Evolutionary conservation across 1,140 invertebrate genomes (phyloP), one percentile per base, ranked within the genome.

Genomic region (Panagrolaimus sp.): DNA sequence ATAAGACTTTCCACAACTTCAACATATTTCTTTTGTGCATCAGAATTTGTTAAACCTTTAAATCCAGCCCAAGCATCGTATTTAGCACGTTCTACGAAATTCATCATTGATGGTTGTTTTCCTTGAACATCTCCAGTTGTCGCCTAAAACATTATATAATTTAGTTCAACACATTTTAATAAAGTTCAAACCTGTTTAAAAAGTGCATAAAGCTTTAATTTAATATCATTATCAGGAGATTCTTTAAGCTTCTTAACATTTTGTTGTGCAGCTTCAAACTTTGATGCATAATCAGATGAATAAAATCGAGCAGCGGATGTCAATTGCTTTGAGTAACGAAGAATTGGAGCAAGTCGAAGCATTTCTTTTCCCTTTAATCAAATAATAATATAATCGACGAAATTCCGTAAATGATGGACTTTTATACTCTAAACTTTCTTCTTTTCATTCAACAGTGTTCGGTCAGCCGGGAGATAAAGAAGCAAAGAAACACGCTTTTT

Each of bases 61-160:
- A 64, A 44, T 15, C 43, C 38, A 5, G 70, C 43, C 88, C 88
- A 89, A 3, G 88, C 88, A 71, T 87, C 85, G 87, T 87, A 89
- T 80, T 89, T 89, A 7, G 87, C 88, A 72, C 87, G 86, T 8
- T 85, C 87, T 47, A 88, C 87, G 78, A 89, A 84, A 76, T 89
- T 87, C 78, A 88, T 84, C 83, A 87, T 85, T 32, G 87, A 86
- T 45, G 88, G 88, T 68, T 87, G 87, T 17, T 84, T 78, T 6
- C 78, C 83, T 62, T 84, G 86, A 68, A 86, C 86, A 68, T 85
- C 80, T 14, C 88, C 88, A 67, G 80, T 76, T 0, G 87, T 88
- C 5, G 87, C 84, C 85, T 89, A 81, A 65, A 81, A 76, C 14
- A 8, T 43, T 44, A 32, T 70, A 48, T 47, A 21, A 45, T 43